Percentiles rank a stretch among this genome's conserved stretches.
These are phyloP conservation scores for Sycophaga agraensis DNA, from an alignment of 1,140 invertebrate genomes.

Conservation along the genomic window DNA sequence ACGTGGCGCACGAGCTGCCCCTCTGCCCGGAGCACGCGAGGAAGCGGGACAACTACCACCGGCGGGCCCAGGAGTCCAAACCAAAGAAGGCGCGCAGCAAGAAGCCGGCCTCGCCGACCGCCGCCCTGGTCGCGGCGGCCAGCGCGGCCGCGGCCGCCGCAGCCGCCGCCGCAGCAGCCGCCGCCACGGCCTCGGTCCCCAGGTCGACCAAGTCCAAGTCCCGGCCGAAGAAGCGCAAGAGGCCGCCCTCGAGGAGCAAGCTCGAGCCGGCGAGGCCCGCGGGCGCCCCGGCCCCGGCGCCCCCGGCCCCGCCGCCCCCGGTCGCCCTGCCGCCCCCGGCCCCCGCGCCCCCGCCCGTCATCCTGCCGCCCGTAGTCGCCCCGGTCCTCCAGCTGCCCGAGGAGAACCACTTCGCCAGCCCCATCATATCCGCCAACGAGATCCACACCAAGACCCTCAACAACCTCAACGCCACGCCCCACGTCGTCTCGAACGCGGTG, in stretches of 20 bases:
- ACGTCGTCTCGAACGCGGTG: neutral
- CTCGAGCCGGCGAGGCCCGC: too few relatives aligned
- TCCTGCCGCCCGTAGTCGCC: slow-evolving; percentile 39
- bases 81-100: slow-evolving; percentile 80
- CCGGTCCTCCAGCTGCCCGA: slow-evolving; percentile 32
- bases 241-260: slow-evolving; percentile 42
- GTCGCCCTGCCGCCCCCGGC: slow-evolving; percentile 5
- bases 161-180: slow-evolving; percentile 45
- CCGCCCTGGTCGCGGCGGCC: slow-evolving; percentile 43
- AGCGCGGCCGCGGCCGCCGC: neutral
- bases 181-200: slow-evolving; percentile 60
- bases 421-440: slow-evolving; percentile 34
- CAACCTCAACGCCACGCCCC: slow-evolving; percentile 39
- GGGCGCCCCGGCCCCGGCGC: slow-evolving; percentile 29
- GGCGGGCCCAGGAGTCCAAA: slow-evolving; percentile 70
- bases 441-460: slow-evolving; percentile 50
- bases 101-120: slow-evolving; percentile 70
- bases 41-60: slow-evolving; percentile 77
- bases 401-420: slow-evolving; percentile 37
- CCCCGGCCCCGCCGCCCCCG: slow-evolving; percentile 25
- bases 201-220: slow-evolving; percentile 62
- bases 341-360: neutral
- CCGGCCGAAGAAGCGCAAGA: slow-evolving; percentile 71
- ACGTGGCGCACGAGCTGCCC: slow-evolving; percentile 80
- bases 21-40: slow-evolving; percentile 80